Evolutionary conservation across 2,888 invertebrate species (phyloP), one percentile per base, ranked within the genome.

Genomic region (Lysandra bellargus): DNA sequence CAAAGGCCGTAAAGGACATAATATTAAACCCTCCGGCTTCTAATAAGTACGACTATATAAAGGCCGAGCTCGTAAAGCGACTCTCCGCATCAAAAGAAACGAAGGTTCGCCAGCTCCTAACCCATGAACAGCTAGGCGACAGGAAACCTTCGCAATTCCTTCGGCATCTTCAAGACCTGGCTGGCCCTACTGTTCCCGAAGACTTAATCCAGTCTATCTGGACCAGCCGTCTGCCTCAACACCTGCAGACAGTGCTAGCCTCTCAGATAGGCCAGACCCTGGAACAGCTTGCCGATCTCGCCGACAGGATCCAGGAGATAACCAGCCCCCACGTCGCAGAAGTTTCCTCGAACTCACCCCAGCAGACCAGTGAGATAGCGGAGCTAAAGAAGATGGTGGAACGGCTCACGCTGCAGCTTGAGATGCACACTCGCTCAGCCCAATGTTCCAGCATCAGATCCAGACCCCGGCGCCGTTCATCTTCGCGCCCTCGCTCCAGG

Each of bases 101-200:
- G 49, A 49, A 53, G 14, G 53, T 53, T 53, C 53, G 53, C 14
- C 53, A 53, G 53, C 53, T 53, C 14, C 53, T 53, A 14, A 53
- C 53, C 53, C 82, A 83, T 12, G 82, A 83, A 37, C 81, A 83
- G 73, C 73, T 83, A 0, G 84, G 83, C 2, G 83, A 83, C 64
- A 73, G 83, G 9, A 83, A 82, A 37, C 83, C 83, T 1, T 82
- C 83, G 0, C 83, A 83, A 30, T 83, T 83, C 30, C 80, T 83
- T 1, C 73, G 83, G 4, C 76, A 79, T 17, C 76, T 79, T 0
- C 76, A 78, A 14, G 77, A 77, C 23, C 60, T 79, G 17, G 82
- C 83, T 2, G 83, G 83, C 1, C 53, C 80, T 0, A 17, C 2
- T 0, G 80, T 84, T 2, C 78, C 82, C 0, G 81, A 80, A 0